Percentiles rank a stretch among this genome's conserved stretches.
These are phyloP conservation scores for Rhincodon typus DNA, from an alignment of 2,797 vertebrate species.

Conservation along the genomic window DNA sequence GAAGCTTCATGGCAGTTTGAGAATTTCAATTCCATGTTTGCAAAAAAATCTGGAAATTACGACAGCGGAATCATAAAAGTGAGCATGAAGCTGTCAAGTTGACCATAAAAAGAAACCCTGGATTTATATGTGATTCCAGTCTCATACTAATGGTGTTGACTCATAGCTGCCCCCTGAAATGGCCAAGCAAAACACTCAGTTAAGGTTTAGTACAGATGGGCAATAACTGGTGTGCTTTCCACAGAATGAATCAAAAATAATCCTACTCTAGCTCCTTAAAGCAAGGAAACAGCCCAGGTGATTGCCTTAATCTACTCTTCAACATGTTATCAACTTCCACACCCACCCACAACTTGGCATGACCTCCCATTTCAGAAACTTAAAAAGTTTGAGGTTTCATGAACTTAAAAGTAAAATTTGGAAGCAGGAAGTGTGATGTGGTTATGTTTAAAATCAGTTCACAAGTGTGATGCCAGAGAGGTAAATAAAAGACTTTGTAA, in stretches of 20 bases:
- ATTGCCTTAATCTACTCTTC: neutral
- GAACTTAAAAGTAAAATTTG: neutral
- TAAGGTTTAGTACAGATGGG: neutral
- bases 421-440: neutral
- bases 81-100: too few relatives aligned
- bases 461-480: neutral
- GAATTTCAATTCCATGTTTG: neutral
- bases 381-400: neutral
- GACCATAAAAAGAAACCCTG: too few relatives aligned
- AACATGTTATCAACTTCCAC: neutral
- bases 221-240: neutral
- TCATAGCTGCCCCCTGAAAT: neutral
- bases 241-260: neutral
- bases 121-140: neutral
- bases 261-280: neutral
- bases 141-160: neutral
- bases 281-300: neutral
- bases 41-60: neutral
- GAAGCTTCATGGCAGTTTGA: neutral
- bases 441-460: neutral
- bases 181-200: neutral
- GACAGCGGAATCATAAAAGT: neutral
- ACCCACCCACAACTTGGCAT: neutral
- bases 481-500: neutral
- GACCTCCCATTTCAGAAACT: neutral